Evolutionary conservation across 1,140 invertebrate species (phyloP), one percentile per base, ranked within the genome.

Genomic region (Aphaenogaster ashmeadi): DNA sequence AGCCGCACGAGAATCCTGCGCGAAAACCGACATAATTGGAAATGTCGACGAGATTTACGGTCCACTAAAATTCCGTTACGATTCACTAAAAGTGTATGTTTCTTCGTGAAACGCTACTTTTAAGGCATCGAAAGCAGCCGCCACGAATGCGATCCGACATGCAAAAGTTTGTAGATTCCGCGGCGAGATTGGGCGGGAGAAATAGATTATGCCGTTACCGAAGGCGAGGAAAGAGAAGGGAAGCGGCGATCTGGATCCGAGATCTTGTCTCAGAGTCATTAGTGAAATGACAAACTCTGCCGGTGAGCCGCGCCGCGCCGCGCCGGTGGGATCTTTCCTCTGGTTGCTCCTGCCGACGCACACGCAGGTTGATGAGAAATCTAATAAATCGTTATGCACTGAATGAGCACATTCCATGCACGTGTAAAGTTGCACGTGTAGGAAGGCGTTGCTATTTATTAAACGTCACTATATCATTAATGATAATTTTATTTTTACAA

Each of bases 261-360:
- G 93, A 94, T 93, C 90, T 94, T 93, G 91, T 93, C 92, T 90
- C 60, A 3, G 44, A 91, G 90, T 94, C 93, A 93, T 94, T 94
- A 94, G 92, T 88, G 81, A 86, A 91, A 93, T 74, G 93, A 93
- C 89, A 92, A 93, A 92, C 88, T 90, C 84, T 91, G 86, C 85
- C 86, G 79, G 89, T 27, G 69, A 18, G 69, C 54, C 66, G 60
- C 56, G 21, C 66, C 64, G 69, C 13, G 69, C 54, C 66, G 60
- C 56, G 21, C 66, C 64, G 36, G 54, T 38, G 60, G 54, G 54
- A 72, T 38, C 33, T 38, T 52, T 47, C 33, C 41, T 75, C 66
- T 50, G 44, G 52, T 36, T 54, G 15, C 13, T 8, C 27, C 47
- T 27, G 52, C 71, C 66, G 80, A 47, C n/a, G 21, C 5, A 21